A percentile compares a stretch with the other conserved stretches of the same genome.
phyloP scores from a whole-genome alignment of 2,797 vertebrate species.

The Crax fasciolata region DNA sequence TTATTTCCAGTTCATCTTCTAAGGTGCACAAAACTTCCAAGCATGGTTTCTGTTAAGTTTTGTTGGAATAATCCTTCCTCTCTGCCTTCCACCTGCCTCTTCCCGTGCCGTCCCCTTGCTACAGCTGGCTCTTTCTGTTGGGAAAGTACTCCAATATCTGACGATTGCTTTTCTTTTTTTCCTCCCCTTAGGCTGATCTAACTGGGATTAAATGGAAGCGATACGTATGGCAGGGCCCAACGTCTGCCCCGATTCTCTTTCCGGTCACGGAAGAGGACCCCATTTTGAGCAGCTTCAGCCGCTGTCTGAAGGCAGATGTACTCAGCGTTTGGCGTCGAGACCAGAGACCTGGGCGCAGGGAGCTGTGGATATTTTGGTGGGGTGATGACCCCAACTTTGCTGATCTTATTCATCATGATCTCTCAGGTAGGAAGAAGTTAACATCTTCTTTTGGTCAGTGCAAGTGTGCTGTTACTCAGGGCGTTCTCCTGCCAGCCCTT shows the following conservation, averaged over 20 bases:
- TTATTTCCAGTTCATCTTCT: not conserved
- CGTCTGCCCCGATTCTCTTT: slow-evolving; percentile 96
- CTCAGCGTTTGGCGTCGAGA: slow-evolving; percentile 96
- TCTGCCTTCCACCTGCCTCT: not conserved
- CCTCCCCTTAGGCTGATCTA: slow-evolving; percentile 91
- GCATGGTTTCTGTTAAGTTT: fast-evolving
- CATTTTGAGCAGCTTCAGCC: slow-evolving; percentile 98
- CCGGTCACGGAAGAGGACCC: slow-evolving; percentile 98
- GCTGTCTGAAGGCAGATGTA: slow-evolving; percentile 96
- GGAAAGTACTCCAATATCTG: not conserved
- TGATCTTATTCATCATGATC: slow-evolving; percentile 96
- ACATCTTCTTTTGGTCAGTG: not conserved
- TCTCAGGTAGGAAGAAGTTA: slow-evolving; percentile 86
- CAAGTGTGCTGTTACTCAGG: not conserved
- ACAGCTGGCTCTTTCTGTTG: not conserved
- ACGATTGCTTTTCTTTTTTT: not conserved
- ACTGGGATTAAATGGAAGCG: slow-evolving; percentile 99
- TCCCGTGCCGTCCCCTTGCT: not conserved
- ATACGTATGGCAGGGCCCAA: slow-evolving; percentile 97
- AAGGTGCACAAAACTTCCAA: not conserved
- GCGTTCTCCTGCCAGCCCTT: not conserved
- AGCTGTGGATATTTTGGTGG: slow-evolving; percentile 99
- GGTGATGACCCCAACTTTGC: slow-evolving; percentile 96
- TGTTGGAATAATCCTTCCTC: not conserved
- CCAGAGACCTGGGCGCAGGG: slow-evolving; percentile 94